Conservation (phyloP, 2,797 vertebrate species). For the Ambastaia sidthimunki region DNA sequence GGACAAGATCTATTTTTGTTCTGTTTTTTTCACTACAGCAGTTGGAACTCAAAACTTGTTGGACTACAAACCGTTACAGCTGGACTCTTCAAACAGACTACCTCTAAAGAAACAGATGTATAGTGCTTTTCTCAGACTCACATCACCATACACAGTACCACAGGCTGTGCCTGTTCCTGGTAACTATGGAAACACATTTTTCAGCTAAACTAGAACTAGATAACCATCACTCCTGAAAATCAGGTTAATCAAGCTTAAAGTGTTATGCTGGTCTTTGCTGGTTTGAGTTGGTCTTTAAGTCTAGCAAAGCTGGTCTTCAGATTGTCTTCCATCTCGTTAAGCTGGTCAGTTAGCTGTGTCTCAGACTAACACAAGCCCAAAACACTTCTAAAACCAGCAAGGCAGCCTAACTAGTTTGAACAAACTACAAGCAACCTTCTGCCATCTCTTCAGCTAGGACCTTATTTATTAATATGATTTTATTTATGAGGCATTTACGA, state of each 20-base stretch:
- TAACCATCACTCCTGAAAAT: not conserved
- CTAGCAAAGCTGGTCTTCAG: not conserved
- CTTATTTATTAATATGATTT: too few relatives aligned
- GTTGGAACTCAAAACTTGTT: constrained; percentile 15
- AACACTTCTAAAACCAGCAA: not conserved
- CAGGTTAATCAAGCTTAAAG: too few relatives aligned
- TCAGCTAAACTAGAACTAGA: not conserved
- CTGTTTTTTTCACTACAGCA: constrained; percentile 12
- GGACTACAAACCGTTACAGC: constrained; percentile 25
- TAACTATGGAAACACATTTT: constrained; percentile 9
- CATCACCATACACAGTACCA: not conserved
- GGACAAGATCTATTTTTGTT: constrained; percentile 37
- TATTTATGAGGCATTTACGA: not conserved
- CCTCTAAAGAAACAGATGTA: not conserved
- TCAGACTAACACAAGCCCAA: not conserved
- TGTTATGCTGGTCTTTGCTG: too few relatives aligned
- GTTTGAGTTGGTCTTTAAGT: too few relatives aligned
- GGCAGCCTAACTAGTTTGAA: not conserved
- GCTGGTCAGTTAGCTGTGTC: too few relatives aligned
- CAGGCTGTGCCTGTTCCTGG: not conserved
- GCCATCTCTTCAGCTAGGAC: too few relatives aligned
- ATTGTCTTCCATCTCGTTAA: not conserved
- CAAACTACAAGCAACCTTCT: too few relatives aligned
- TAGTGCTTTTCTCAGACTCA: constrained; percentile 7
- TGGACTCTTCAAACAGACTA: constrained; percentile 13